phyloP scores from a whole-genome alignment of 2,113 vertebrate genomes.

The Cyphomyrus plagiostoma region DNA sequence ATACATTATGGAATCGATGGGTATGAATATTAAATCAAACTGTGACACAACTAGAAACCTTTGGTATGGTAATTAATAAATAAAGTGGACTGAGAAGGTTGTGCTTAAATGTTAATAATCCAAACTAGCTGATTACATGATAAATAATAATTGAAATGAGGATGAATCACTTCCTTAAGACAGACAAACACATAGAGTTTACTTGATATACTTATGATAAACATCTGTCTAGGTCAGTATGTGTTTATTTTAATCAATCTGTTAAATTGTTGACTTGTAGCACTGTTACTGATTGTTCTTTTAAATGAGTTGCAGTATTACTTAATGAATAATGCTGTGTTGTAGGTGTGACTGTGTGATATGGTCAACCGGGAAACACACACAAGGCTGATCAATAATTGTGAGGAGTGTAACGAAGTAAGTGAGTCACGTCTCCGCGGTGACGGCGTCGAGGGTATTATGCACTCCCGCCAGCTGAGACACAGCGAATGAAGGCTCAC shows the following conservation, averaged over 20 bases:
- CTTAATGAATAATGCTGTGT: background rate
- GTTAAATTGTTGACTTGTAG: conserved; percentile 3
- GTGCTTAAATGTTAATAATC: background rate
- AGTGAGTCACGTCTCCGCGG: background rate
- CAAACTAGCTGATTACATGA: background rate
- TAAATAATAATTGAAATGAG: background rate
- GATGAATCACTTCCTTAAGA: background rate
- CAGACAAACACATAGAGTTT: background rate
- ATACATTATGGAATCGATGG: background rate
- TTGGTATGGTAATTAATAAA: background rate
- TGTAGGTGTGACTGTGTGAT: conserved; percentile 4
- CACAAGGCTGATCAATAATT: background rate
- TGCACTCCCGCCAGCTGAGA: background rate
- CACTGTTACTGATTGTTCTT: background rate
- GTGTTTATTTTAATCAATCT: background rate
- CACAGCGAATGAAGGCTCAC: background rate
- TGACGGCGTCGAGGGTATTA: background rate
- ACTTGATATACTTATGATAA: background rate
- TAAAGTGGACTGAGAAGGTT: background rate
- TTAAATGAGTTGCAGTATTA: background rate
- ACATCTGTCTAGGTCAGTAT: background rate
- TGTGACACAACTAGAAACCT: background rate
- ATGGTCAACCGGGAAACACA: background rate
- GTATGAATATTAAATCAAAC: background rate
- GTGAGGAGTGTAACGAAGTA: background rate